A percentile compares a stretch with the other conserved stretches of the same genome.
phyloP scores from a whole-genome alignment of 2,113 vertebrate genomes.

The Poecile atricapillus region DNA sequence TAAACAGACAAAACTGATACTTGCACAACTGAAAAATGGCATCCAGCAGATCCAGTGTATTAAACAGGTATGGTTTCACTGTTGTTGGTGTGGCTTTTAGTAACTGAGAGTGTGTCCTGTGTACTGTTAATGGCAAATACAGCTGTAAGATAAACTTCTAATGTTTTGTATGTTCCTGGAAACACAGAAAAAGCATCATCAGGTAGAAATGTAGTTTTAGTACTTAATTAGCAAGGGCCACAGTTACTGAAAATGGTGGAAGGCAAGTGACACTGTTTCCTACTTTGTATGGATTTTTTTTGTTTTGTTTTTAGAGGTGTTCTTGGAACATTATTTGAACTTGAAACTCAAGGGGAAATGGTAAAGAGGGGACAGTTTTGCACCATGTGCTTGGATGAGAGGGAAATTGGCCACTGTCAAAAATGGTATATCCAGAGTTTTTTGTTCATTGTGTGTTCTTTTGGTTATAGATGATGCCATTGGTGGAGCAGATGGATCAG shows the following conservation, averaged over 20 bases:
- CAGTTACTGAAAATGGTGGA: not conserved
- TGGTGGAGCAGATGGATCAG: conserved; percentile 75
- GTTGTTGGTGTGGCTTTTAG: not conserved
- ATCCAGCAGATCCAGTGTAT: conserved; percentile 88
- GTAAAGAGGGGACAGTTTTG: not conserved
- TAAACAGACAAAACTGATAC: too few species aligned
- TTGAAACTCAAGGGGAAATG: not conserved
- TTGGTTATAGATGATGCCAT: conserved; percentile 71
- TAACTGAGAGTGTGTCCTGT: not conserved
- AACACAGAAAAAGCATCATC: not conserved
- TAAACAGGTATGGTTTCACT: conserved; percentile 79
- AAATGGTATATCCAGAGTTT: not conserved
- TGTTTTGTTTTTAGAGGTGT: not conserved
- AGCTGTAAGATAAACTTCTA: not conserved
- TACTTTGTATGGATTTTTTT: not conserved
- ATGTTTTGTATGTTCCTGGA: not conserved
- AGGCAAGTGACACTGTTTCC: not conserved
- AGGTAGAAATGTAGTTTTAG: not conserved
- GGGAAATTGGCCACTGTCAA: not conserved
- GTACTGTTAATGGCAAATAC: not conserved
- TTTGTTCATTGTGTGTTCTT: not conserved
- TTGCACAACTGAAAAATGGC: conserved; percentile 77
- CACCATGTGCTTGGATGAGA: not conserved
- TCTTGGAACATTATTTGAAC: not conserved
- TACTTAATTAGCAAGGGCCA: not conserved